These are phyloP conservation scores for Intellagama lesueurii DNA, from an alignment of 2,797 vertebrate species.

Conservation along the genomic window DNA sequence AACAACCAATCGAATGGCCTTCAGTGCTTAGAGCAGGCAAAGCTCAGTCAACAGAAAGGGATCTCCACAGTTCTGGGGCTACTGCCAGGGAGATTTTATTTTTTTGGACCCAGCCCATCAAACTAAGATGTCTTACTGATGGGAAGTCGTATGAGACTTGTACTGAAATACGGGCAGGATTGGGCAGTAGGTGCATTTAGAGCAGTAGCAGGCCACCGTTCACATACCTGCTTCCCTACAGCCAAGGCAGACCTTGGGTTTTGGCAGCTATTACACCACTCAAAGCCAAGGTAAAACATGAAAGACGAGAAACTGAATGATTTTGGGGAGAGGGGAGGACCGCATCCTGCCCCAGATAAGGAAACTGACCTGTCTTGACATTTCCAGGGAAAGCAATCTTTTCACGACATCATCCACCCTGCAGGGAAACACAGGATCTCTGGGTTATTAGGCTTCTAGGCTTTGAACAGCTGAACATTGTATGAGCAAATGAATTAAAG, in stretches of 20 bases:
- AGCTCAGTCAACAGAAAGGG: no score
- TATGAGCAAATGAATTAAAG: neutral
- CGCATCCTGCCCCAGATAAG: neutral
- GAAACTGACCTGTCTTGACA: constrained; percentile 88
- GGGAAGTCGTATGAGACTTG: no score
- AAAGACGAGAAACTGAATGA: neutral
- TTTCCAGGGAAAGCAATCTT: constrained; percentile 90
- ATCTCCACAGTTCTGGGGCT: no score
- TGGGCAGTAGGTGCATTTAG: no score
- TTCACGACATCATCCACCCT: constrained; percentile 90
- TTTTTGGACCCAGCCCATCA: no score
- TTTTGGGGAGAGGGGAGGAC: fast-evolving
- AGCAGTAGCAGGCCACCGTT: no score
- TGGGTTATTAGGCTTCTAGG: neutral
- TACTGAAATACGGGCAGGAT: no score
- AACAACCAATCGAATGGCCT: no score
- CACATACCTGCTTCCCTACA: neutral
- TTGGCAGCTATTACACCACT: neutral
- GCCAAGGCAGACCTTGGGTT: no score
- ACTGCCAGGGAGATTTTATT: no score
- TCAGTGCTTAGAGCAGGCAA: no score
- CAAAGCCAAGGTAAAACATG: neutral
- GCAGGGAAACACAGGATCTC: constrained; percentile 45
- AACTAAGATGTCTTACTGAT: no score
- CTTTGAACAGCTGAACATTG: constrained; percentile 10